A percentile compares a stretch with the other conserved stretches of the same genome.
Evolutionary conservation across 2,113 vertebrate genomes (phyloP).

Genomic region (Daubentonia madagascariensis): DNA sequence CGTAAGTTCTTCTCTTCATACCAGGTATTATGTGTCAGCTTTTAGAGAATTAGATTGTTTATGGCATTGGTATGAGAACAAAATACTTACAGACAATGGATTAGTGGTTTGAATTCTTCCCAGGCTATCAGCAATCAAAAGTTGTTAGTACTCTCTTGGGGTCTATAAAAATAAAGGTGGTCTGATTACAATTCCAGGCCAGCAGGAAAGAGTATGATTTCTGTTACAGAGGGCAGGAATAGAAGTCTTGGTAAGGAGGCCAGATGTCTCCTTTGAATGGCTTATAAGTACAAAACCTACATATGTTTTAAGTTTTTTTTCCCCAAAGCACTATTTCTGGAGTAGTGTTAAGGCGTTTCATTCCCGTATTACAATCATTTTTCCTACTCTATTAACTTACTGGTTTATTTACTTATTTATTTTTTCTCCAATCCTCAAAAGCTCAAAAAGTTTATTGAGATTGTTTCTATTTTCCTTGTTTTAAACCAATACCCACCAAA

Average conservation of each 20-base stretch:
- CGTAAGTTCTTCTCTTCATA: slow-evolving; percentile 53
- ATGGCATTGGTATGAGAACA: slow-evolving; percentile 44
- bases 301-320: not conserved
- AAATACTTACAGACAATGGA: slow-evolving; percentile 60
- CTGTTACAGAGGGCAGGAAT: not conserved
- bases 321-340: not conserved
- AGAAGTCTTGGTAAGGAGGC: slow-evolving; percentile 21
- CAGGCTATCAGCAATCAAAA: slow-evolving; percentile 47
- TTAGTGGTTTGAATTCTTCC: slow-evolving; percentile 60
- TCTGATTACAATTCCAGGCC: slow-evolving; percentile 18
- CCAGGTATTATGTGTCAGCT: slow-evolving; percentile 42
- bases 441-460: not conserved
- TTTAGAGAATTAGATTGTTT: slow-evolving; percentile 63
- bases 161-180: slow-evolving; percentile 43
- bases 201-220: not conserved
- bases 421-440: not conserved
- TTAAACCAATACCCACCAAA: not conserved
- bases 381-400: not conserved
- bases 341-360: not conserved
- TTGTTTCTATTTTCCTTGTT: not conserved
- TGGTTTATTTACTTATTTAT: not conserved
- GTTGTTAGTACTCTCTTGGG: slow-evolving; percentile 45
- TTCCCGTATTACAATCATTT: not conserved
- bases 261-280: not conserved
- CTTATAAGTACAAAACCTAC: slow-evolving; percentile 11